phyloP scores from a whole-genome alignment of 2,113 vertebrate genomes.

The Dipodomys merriami region DNA sequence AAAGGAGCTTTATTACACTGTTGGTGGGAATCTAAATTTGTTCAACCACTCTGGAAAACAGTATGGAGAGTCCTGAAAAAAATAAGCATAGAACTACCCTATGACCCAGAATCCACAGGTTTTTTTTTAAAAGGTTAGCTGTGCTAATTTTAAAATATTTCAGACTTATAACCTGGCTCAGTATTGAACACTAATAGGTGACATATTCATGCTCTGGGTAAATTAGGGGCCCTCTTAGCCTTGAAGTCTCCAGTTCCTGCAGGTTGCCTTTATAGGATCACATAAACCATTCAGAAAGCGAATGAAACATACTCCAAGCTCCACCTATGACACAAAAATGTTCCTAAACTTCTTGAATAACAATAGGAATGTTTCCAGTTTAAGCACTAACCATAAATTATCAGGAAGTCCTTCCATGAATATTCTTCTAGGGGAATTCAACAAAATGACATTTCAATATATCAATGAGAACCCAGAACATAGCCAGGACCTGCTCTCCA shows the following conservation, averaged over 20 bases:
- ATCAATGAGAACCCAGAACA: slow-evolving; percentile 14
- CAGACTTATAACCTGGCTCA: not conserved
- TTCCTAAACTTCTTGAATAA: slow-evolving; percentile 28
- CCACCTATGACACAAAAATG: slow-evolving; percentile 16
- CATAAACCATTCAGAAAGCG: slow-evolving; percentile 39
- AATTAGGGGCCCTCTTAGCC: not conserved
- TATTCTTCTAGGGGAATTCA: not conserved
- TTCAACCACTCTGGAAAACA: too few relatives aligned
- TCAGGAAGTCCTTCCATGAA: not conserved
- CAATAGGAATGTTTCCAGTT: not conserved
- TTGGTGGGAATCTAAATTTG: too few relatives aligned
- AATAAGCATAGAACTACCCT: too few relatives aligned
- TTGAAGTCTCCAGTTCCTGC: not conserved
- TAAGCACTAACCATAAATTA: slow-evolving; percentile 32
- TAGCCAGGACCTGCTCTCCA: not conserved
- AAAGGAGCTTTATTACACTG: too few relatives aligned
- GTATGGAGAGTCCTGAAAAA: too few relatives aligned
- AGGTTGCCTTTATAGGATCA: not conserved
- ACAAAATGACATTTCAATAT: not conserved
- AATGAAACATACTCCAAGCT: slow-evolving; percentile 13
- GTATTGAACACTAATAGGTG: not conserved
- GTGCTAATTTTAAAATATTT: not conserved
- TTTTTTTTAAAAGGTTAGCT: slow-evolving; percentile 28
- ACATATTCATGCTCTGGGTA: not conserved
- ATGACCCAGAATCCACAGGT: too few relatives aligned